phyloP scores from a whole-genome alignment of 2,113 vertebrate genomes.

The Meriones unguiculatus region DNA sequence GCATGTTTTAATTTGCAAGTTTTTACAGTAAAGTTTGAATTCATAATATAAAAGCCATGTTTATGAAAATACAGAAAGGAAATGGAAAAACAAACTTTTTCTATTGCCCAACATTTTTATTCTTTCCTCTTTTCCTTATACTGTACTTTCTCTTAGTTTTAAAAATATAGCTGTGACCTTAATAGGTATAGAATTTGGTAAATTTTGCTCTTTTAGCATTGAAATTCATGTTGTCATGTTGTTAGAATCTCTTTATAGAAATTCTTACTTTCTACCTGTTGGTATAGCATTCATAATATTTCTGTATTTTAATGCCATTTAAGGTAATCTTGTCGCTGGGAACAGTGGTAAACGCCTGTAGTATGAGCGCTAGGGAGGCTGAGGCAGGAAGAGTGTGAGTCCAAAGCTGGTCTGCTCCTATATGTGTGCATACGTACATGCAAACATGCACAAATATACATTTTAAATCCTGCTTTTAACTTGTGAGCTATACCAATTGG shows the following conservation, averaged over 20 bases:
- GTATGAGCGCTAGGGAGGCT: background rate
- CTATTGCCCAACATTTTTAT: background rate
- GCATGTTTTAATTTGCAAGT: background rate
- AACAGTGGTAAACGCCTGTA: background rate
- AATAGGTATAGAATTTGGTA: background rate
- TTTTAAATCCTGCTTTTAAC: background rate
- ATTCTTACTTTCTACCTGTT: background rate
- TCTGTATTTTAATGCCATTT: background rate
- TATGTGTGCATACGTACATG: background rate
- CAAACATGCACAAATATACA: background rate
- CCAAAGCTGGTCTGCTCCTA: background rate
- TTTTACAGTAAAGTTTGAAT: background rate
- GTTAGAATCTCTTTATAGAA: background rate
- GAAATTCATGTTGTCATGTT: background rate
- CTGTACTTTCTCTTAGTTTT: background rate
- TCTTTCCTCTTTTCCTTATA: background rate
- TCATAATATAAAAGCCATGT: constrained; percentile 1
- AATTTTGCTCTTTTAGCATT: constrained; percentile 8
- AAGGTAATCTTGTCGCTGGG: background rate
- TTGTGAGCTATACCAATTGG: background rate
- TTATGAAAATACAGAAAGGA: constrained; percentile 19
- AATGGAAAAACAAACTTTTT: background rate
- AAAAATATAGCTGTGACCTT: constrained; percentile 10
- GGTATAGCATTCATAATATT: constrained; percentile 17
- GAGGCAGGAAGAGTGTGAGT: background rate